Base-by-base conservation (phyloP, 2,797 vertebrate species). In the Sitta carolinensis region DNA sequence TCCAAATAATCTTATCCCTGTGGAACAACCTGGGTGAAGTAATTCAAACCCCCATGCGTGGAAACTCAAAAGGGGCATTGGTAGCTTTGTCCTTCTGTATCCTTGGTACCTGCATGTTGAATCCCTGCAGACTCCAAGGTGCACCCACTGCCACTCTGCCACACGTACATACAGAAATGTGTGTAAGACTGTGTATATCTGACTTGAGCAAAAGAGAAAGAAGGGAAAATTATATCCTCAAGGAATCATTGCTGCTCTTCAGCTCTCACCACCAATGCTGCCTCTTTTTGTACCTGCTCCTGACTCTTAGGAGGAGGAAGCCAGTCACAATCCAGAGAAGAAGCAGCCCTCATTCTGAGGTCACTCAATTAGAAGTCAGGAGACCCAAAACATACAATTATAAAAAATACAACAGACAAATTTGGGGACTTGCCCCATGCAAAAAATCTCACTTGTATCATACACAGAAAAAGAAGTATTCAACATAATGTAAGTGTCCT, bases 71-170 rank as follows among this genome's bases (percentile, higher is more conserved):
- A 68, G 29, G 7, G 58, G 18, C 23, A 13, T 1, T 30, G 40
- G 57, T 54, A 87, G 42, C 0, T 0, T n/a, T 25, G 27, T 29
- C 22, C 61, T 45, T n/a, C 30, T 0, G 0, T 36, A 87, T n/a
- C 54, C 58, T 22, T 48, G 69, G 50, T 5, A 59, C 27, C 74
- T 25, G 27, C 22, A 10, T 1, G 1, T 2, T 18, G 38, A 78
- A 78, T 11, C 50, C 40, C 59, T 36, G 70, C 58, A 27, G 66
- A 5, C 16, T 27, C 32, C 1, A 1, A 36, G 32, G 8, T 9
- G 20, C 40, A 27, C 23, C 80, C 50, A 59, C 36, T 51, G 61
- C 47, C 68, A 7, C n/a, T 29, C 52, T 47, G 54, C 32, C 75
- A 66, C 23, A 13, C 0, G 19, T 4, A 45, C 48, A 14, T 10